Conservation (phyloP, 2,113 vertebrate genomes). For the Serinus canaria region DNA sequence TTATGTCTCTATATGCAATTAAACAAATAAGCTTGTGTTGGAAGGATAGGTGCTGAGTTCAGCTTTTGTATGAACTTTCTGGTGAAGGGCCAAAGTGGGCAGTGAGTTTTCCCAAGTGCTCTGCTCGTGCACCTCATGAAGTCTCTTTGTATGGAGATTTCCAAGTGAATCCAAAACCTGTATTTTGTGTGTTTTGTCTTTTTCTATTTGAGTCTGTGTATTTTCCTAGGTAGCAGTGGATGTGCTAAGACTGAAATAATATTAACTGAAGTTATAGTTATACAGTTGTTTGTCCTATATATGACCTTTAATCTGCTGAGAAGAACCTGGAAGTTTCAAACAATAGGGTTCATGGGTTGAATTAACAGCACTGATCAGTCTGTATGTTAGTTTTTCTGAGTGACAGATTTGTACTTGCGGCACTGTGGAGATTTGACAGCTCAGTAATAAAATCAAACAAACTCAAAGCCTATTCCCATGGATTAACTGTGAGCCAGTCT, state of each 20-base stretch:
- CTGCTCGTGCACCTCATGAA: fast-evolving
- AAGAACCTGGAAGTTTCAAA: background rate
- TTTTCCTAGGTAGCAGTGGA: background rate
- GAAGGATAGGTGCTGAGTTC: background rate
- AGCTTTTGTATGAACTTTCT: background rate
- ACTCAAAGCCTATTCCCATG: background rate
- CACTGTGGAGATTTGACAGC: background rate
- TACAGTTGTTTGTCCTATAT: background rate
- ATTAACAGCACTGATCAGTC: background rate
- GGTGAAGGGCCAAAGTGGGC: background rate
- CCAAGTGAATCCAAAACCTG: background rate
- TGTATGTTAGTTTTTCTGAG: background rate
- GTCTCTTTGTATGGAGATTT: background rate
- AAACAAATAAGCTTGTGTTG: background rate
- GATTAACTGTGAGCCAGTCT: background rate
- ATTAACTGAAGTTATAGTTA: background rate
- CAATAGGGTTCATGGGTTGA: background rate
- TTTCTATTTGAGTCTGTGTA: background rate
- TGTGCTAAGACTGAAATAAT: background rate
- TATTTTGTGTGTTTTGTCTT: background rate
- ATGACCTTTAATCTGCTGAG: background rate
- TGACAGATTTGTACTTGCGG: background rate
- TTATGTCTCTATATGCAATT: background rate
- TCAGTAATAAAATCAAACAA: background rate
- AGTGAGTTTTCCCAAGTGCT: background rate